Evolutionary conservation across 1,140 invertebrate genomes (phyloP), one percentile per base, ranked within the genome.

Genomic region (Panagrolaimus sp.): DNA sequence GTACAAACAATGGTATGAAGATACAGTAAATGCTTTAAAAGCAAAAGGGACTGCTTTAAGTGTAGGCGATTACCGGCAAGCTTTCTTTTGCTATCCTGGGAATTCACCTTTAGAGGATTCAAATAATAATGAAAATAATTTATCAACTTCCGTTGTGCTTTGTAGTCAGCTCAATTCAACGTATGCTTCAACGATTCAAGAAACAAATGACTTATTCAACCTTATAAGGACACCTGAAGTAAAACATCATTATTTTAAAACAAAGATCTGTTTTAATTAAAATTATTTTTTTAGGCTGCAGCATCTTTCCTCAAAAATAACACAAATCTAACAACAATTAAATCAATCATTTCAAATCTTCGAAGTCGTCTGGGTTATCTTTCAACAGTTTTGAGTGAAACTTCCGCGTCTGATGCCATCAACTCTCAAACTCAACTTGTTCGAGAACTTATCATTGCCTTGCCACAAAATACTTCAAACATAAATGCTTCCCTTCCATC

Each of bases 21-120:
- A 58, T 28, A 58, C 52, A 21, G 28, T 58, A 21, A 58, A 12
- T 1, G 52, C 52, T 21, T 28, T 58, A 12, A 21, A 28, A n/a
- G 10, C 21, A 17, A 58, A n/a, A n/a, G 28, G 28, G 21, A 5
- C 52, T n/a, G 28, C 21, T 58, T 28, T 28, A 12, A 58, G 28
- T 28, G 28, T 58, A 12, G 28, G 21, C n/a, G 52, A 58, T 58
- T 58, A 58, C 8, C 52, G 52, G 8, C 14, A 58, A 58, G 52
- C 52, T 1, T 58, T 58, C 28, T 58, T 58, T 28, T 58, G 52
- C 8, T 58, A 58, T 17, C 52, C 52, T 12, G 52, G 52, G 32
- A 38, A 38, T 38, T 38, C 32, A 38, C 32, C 32, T 17, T 28
- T 28, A 5, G 52, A 21, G 52, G 17, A 26, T 58, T 2, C 28